Conservation (phyloP, 2,113 vertebrate genomes). For the Clupea harengus region DNA sequence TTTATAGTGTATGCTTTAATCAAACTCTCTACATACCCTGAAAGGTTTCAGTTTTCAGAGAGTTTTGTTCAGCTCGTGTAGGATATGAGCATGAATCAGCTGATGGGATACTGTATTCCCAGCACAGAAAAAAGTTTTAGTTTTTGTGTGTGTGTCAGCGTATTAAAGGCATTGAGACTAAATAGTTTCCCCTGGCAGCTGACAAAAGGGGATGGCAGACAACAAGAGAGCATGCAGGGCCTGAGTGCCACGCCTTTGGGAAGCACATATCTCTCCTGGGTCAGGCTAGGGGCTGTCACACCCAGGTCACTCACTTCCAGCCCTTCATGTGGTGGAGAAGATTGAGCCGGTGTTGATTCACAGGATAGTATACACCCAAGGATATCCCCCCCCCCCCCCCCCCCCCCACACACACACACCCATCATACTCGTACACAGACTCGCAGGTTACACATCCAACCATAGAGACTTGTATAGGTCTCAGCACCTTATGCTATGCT, state of each 20-base stretch:
- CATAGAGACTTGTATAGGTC: not conserved
- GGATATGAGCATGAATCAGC: not conserved
- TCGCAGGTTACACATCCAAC: not conserved
- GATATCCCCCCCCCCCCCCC: not conserved
- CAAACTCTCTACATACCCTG: not conserved
- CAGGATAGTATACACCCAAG: not conserved
- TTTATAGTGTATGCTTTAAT: no score
- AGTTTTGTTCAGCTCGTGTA: not conserved
- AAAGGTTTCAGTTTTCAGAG: not conserved
- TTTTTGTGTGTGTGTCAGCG: no score
- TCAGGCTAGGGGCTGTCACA: not conserved
- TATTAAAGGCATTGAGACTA: not conserved
- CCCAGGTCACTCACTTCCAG: not conserved
- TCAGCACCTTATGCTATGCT: not conserved
- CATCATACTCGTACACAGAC: not conserved
- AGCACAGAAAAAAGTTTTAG: not conserved
- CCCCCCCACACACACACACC: not conserved
- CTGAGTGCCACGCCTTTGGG: not conserved
- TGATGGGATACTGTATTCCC: not conserved
- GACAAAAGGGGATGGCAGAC: not conserved
- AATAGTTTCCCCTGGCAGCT: not conserved
- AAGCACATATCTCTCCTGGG: not conserved
- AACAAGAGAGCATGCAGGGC: not conserved
- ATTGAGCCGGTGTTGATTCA: not conserved
- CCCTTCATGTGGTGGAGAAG: not conserved